A percentile compares a stretch with the other conserved stretches of the same genome.
Evolutionary conservation across 2,888 invertebrate species (phyloP).

Genomic region (Patella depressa): DNA sequence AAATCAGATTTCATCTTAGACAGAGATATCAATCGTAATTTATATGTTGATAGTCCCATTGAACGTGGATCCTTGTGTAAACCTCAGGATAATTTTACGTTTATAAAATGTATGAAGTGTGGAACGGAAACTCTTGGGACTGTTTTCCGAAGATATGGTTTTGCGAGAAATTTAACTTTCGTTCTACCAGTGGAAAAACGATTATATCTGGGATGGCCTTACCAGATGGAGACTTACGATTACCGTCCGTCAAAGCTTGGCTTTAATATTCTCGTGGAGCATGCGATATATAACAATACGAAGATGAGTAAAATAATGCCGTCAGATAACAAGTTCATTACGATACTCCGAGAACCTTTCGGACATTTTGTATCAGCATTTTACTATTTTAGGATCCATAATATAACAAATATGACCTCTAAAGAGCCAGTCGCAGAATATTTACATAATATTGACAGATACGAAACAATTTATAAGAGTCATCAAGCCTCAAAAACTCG

Average conservation of each 20-base stretch:
- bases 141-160: slow-evolving; percentile 63
- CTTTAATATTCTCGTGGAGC: slow-evolving; percentile 65
- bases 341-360: slow-evolving; percentile 66
- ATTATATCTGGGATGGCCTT: slow-evolving; percentile 69
- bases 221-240: slow-evolving; percentile 50
- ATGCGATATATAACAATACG: slow-evolving; percentile 61
- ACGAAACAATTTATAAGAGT: slow-evolving; percentile 58
- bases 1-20: too few species aligned
- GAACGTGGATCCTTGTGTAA: slow-evolving; percentile 12
- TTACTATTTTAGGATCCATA: slow-evolving; percentile 60
- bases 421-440: slow-evolving; percentile 52
- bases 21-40: too few species aligned
- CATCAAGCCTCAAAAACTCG: slow-evolving; percentile 32
- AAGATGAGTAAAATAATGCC: slow-evolving; percentile 61
- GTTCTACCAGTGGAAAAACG: slow-evolving; percentile 56
- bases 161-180: slow-evolving; percentile 56
- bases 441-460: slow-evolving; percentile 54
- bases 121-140: slow-evolving; percentile 65
- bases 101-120: slow-evolving; percentile 69
- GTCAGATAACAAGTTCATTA: slow-evolving; percentile 54
- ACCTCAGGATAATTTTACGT: slow-evolving; percentile 56
- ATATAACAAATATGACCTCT: slow-evolving; percentile 46
- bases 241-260: slow-evolving; percentile 52
- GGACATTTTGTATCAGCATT: slow-evolving; percentile 63
- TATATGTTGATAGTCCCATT: too few species aligned